Conservation (phyloP, 2,888 invertebrate species). For the Gonocerus acuteangulatus region DNA sequence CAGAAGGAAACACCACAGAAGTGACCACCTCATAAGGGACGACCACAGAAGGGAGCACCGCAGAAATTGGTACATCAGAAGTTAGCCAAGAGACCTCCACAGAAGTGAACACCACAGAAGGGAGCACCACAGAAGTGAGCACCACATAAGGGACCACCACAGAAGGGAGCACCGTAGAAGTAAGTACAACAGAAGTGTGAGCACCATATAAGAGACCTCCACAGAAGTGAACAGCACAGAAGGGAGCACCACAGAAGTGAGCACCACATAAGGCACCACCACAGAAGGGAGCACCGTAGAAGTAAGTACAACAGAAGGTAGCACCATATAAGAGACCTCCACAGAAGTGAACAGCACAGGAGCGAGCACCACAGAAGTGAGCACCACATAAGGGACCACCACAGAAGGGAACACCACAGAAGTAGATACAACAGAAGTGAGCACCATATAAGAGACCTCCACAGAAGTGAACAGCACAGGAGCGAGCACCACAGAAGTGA, state of each 20-base stretch:
- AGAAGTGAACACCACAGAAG: neutral
- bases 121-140: no score
- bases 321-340: conserved; percentile 31
- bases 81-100: neutral
- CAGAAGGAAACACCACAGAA: neutral
- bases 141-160: conserved; percentile 32
- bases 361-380: no score
- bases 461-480: conserved; percentile 3
- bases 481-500: neutral
- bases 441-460: conserved; percentile 31
- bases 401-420: conserved; percentile 31
- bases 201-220: neutral
- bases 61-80: conserved; percentile 28
- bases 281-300: conserved; percentile 31
- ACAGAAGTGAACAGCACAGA: no score
- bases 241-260: no score
- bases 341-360: conserved; percentile 3
- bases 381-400: no score
- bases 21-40: neutral
- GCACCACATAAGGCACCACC: no score
- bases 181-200: neutral
- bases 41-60: conserved; percentile 32
- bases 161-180: conserved; percentile 29
- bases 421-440: conserved; percentile 28
- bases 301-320: conserved; percentile 28